Percentiles rank a stretch among this genome's conserved stretches.
Conservation (phyloP, 1,140 invertebrate species). For the Cydia strobilella region DNA sequence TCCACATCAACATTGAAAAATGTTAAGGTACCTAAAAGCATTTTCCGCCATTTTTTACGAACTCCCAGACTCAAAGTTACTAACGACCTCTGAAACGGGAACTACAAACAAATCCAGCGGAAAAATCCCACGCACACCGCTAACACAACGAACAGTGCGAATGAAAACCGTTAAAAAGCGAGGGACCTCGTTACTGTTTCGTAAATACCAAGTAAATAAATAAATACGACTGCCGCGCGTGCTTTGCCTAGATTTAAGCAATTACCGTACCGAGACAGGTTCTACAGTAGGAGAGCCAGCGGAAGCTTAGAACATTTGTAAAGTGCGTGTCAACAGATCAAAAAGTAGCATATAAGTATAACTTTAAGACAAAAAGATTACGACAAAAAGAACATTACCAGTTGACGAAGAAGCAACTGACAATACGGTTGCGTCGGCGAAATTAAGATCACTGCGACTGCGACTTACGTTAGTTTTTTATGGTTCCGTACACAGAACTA, state of each 20-base stretch:
- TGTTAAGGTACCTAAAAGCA: neutral
- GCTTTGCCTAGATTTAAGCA: conserved; percentile 65
- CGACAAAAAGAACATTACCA: too few species aligned
- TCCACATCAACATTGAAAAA: neutral
- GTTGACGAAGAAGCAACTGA: too few species aligned
- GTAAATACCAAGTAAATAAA: conserved; percentile 77
- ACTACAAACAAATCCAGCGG: conserved; percentile 38
- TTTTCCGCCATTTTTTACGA: neutral
- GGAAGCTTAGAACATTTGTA: neutral
- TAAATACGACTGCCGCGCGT: conserved; percentile 66
- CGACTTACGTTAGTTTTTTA: too few species aligned
- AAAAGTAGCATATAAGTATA: too few species aligned
- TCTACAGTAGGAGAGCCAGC: neutral
- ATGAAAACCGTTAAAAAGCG: conserved; percentile 34
- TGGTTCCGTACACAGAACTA: too few species aligned
- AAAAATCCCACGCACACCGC: conserved; percentile 25
- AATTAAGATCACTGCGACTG: too few species aligned
- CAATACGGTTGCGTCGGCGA: too few species aligned
- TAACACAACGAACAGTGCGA: conserved; percentile 20
- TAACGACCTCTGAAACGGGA: conserved; percentile 19
- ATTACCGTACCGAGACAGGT: conserved; percentile 46
- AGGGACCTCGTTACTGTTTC: conserved; percentile 54
- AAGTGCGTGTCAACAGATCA: too few species aligned
- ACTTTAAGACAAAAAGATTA: too few species aligned
- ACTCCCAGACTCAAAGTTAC: conserved; percentile 8